Base-by-base conservation (phyloP, 2,113 vertebrate species). In the Anolis carolinensis region DNA sequence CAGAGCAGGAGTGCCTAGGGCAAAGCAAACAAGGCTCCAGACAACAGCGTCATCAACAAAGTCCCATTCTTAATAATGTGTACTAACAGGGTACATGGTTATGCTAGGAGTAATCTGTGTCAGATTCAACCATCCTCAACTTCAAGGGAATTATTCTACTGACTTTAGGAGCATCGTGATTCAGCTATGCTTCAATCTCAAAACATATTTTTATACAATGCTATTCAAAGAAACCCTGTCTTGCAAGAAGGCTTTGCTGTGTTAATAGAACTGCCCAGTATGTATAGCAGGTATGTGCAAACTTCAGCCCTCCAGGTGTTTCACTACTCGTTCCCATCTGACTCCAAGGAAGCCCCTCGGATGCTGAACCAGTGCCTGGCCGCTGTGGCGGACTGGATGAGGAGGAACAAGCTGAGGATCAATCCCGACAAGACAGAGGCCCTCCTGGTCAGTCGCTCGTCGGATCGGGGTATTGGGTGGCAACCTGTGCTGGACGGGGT, bases 101-200 rank as follows among this genome's bases (percentile, higher is more conserved):
- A 18, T 30, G 11, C 62, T 52, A 62, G 16, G 52, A 30, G 50
- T 52, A 23, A 27, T n/a, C 18, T 73, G 27, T 39, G 52, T 32
- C 18, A 1, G 32, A 82, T 55, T n/a, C 44, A 82, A 65, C 70
- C 30, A 74, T 20, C 25, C 25, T 72, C 72, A 59, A 18, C n/a
- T 72, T 81, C 63, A 81, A 68, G 16, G 79, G 39, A 68, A 81
- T 81, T 81, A 48, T 50, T 48, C 67, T 82, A n/a, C 23, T 82
- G 20, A 59, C 50, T 72, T 82, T 59, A 59, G 81, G 32, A 59
- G 52, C 39, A 44, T 13, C 73, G 23, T 23, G 52, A 72, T 71
- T 34, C 30, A 10, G 44, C 27, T n/a, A 72, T 23, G 23, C 67
- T 25, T 82, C 39, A 18, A 16, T 16, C 50, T 55, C 34, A 72